These are phyloP conservation scores for Drosophila emarginata DNA, from an alignment of 2,888 invertebrate genomes.

Conservation along the genomic window DNA sequence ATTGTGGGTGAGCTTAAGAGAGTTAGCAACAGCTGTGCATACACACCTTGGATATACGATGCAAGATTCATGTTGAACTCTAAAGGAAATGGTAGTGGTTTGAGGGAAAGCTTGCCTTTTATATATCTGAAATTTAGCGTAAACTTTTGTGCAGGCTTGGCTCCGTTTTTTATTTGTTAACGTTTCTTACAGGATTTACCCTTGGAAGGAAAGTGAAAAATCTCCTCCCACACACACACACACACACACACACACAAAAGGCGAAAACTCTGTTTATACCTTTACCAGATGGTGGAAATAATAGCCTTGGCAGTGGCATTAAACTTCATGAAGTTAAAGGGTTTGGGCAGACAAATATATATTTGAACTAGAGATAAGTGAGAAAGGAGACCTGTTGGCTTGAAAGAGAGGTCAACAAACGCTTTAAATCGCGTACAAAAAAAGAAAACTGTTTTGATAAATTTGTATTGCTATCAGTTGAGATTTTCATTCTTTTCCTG, in stretches of 20 bases:
- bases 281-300: conserved; percentile 30
- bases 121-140: conserved; percentile 46
- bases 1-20: conserved; percentile 23
- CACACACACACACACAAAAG: conserved; percentile 6
- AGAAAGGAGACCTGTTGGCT: neutral
- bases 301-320: conserved; percentile 16
- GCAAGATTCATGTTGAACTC: neutral
- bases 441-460: too few species aligned
- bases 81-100: neutral
- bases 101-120: conserved; percentile 22
- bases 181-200: conserved; percentile 43
- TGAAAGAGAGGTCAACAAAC: neutral
- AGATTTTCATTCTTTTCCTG: too few species aligned
- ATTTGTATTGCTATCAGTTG: too few species aligned
- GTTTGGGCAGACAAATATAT: neutral
- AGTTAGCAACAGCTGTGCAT: conserved; percentile 66
- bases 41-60: conserved; percentile 35
- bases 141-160: conserved; percentile 26
- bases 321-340: neutral
- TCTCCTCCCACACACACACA: conserved; percentile 4
- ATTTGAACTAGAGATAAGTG: neutral
- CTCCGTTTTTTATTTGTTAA: conserved; percentile 3
- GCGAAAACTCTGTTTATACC: neutral
- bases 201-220: conserved; percentile 65
- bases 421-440: neutral